Conservation (phyloP, 2,113 vertebrate genomes). For the Machaerirhynchus nigripectus region DNA sequence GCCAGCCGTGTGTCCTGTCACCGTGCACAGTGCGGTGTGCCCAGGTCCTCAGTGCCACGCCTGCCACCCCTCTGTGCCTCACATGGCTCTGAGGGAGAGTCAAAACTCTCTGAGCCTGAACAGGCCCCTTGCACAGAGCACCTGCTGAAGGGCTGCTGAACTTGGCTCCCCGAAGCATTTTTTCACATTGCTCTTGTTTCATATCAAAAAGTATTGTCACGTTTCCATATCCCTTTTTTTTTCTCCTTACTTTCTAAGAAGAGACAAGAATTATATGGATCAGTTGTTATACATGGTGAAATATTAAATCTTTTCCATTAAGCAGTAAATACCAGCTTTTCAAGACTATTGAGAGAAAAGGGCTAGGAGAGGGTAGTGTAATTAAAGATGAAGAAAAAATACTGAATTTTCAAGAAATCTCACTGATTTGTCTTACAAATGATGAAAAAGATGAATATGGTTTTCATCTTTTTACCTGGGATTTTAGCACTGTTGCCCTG, state of each 20-base stretch:
- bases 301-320: not conserved
- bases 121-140: not conserved
- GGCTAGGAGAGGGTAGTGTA: not conserved
- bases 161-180: accelerated
- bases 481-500: not conserved
- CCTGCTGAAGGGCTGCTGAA: not conserved
- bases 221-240: not conserved
- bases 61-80: not conserved
- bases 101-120: not conserved
- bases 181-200: not conserved
- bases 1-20: not conserved
- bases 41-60: accelerated
- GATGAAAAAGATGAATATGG: not conserved
- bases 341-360: not conserved
- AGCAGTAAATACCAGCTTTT: not conserved
- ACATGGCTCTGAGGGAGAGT: not conserved
- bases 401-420: not conserved
- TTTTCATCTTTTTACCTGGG: not conserved
- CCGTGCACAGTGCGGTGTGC: accelerated
- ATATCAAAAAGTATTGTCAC: not conserved
- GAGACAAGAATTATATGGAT: not conserved
- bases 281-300: not conserved
- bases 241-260: not conserved
- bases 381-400: not conserved
- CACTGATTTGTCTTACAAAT: not conserved